phyloP scores from a whole-genome alignment of 2,113 vertebrate species.

The Brachyhypopomus gauderio region DNA sequence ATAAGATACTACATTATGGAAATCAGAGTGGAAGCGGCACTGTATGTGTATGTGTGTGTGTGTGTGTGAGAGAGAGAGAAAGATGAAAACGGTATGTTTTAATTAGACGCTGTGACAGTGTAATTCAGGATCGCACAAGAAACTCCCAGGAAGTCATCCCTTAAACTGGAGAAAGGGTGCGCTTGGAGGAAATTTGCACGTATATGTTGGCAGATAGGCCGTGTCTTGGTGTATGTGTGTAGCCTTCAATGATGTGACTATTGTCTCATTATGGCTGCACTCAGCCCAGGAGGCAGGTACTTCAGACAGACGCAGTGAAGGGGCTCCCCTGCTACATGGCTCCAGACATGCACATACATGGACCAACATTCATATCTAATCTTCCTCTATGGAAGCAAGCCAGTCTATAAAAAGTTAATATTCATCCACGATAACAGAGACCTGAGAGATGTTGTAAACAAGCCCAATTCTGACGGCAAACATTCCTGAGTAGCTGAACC shows the following conservation, averaged over 20 bases:
- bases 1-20: background rate
- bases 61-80: background rate
- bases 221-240: background rate
- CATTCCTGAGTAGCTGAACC: constrained; percentile 5
- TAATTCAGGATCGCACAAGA: constrained; percentile 14
- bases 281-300: constrained; percentile 33
- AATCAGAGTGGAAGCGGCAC: background rate
- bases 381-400: background rate
- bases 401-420: background rate
- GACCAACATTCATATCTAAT: background rate
- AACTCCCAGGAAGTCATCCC: constrained; percentile 12
- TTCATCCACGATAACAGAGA: background rate
- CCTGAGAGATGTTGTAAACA: background rate
- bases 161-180: background rate
- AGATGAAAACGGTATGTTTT: background rate
- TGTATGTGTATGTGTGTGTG: too few species aligned
- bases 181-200: background rate
- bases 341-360: constrained; percentile 18
- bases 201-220: background rate
- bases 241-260: background rate
- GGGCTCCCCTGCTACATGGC: constrained; percentile 19
- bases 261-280: background rate
- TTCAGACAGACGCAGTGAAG: constrained; percentile 14
- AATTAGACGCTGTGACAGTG: constrained; percentile 20
- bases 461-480: background rate